These are phyloP conservation scores for Caenorhabditis elegans DNA, from an alignment of 1,140 invertebrate species.

Conservation along the genomic window WBcel235 BX284604.4:13837001-13837500, in stretches of 20 bases:
- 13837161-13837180: not conserved
- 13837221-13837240: not conserved
- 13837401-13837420: not conserved
- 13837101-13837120: not conserved
- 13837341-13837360: not conserved
- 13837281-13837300: not conserved
- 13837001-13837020: not conserved
- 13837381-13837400: not conserved
- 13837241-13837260: not conserved
- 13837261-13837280: constrained; percentile 13
- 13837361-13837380: constrained; percentile 30
- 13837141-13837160: not conserved
- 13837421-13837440: too few relatives aligned
- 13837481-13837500: not conserved
- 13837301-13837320: not conserved
- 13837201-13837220: not conserved
- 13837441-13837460: too few relatives aligned
- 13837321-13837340: constrained; percentile 11
- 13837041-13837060: not conserved
- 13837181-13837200: not conserved
- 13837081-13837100: not conserved
- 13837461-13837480: not conserved
- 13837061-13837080: not conserved
- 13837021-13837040: not conserved
- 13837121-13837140: not conserved